Percentiles rank a stretch among this genome's conserved stretches.
phyloP scores from a whole-genome alignment of 2,888 invertebrate species.

The Amaurobius ferox region DNA sequence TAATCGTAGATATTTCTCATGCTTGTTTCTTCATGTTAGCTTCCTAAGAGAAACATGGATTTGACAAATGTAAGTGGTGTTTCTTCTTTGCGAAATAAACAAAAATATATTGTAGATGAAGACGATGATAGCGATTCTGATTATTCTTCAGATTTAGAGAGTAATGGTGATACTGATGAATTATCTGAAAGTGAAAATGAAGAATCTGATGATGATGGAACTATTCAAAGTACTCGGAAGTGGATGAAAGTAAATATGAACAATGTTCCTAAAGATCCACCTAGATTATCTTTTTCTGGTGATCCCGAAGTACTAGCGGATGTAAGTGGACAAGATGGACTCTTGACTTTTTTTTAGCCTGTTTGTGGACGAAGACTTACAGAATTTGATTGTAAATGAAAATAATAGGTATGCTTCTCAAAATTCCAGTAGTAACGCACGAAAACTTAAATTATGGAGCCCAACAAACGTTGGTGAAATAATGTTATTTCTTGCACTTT shows the following conservation, averaged over 20 bases:
- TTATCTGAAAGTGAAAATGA: slow-evolving; percentile 21
- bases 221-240: slow-evolving; percentile 25
- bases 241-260: slow-evolving; percentile 28
- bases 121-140: not conserved
- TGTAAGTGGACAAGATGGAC: slow-evolving; percentile 26
- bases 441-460: no score
- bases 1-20: no score
- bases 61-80: not conserved
- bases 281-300: slow-evolving; percentile 19
- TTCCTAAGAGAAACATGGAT: not conserved
- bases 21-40: no score
- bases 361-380: no score
- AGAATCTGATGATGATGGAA: slow-evolving; percentile 34
- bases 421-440: no score
- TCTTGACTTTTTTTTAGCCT: no score
- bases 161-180: not conserved
- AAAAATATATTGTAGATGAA: not conserved
- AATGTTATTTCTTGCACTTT: no score
- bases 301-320: slow-evolving; percentile 17
- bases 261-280: slow-evolving; percentile 12
- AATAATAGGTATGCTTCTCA: no score
- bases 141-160: not conserved
- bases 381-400: no score
- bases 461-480: no score
- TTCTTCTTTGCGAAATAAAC: not conserved